Conservation (phyloP, 2,113 vertebrate species). For the Oncorhynchus mykiss region DNA sequence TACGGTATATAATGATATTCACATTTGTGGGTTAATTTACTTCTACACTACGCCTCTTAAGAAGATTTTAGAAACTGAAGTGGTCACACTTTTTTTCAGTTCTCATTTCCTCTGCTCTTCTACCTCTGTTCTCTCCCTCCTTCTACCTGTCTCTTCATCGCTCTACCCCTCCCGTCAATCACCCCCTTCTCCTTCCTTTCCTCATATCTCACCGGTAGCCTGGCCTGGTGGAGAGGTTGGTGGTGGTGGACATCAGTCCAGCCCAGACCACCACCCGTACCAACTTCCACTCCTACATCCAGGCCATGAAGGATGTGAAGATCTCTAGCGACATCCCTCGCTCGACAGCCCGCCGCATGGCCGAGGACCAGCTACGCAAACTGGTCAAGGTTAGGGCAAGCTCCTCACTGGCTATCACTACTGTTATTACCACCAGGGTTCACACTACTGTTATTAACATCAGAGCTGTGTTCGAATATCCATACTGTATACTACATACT, state of each 20-base stretch:
- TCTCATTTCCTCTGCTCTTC: background rate
- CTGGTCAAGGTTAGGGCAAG: slow-evolving; percentile 76
- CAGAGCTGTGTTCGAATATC: no score
- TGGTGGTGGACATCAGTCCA: slow-evolving; percentile 89
- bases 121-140: background rate
- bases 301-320: slow-evolving; percentile 81
- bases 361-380: slow-evolving; percentile 79
- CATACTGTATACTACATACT: no score
- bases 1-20: no score
- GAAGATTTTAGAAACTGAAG: no score
- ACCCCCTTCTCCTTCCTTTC: slow-evolving; percentile 7
- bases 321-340: slow-evolving; percentile 79
- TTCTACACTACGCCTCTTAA: no score
- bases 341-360: slow-evolving; percentile 84
- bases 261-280: slow-evolving; percentile 49
- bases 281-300: slow-evolving; percentile 77
- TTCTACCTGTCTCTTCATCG: background rate
- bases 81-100: no score
- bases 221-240: slow-evolving; percentile 84
- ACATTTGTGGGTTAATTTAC: no score
- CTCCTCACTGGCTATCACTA: background rate
- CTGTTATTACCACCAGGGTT: background rate
- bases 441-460: background rate
- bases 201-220: slow-evolving; percentile 69
- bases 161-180: background rate